Conservation (phyloP, 2,888 invertebrate species). For the Drosophila greeni region DNA sequence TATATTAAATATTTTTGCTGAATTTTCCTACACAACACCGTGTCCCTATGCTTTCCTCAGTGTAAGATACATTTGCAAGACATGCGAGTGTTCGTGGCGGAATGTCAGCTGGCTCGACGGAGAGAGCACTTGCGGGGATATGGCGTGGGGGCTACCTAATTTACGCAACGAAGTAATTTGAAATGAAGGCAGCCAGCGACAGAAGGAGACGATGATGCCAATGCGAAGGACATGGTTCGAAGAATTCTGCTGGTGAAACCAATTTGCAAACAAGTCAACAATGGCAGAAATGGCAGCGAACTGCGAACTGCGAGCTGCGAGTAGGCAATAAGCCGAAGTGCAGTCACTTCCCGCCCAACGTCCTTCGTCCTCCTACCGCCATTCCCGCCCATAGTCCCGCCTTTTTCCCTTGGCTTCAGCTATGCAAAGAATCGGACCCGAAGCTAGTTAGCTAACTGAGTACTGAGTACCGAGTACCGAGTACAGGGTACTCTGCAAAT, state of each 20-base stretch:
- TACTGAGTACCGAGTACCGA: neutral
- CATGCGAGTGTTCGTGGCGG: constrained; percentile 20
- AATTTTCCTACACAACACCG: no score
- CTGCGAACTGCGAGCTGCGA: constrained; percentile 43
- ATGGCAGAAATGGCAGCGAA: constrained; percentile 51
- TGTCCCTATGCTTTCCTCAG: neutral
- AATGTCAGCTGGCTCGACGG: constrained; percentile 20
- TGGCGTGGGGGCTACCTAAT: constrained; percentile 54
- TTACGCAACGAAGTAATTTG: constrained; percentile 66
- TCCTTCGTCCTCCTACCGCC: neutral
- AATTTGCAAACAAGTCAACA: constrained; percentile 74
- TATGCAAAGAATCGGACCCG: constrained; percentile 32
- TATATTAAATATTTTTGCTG: neutral
- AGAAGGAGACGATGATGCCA: constrained; percentile 44
- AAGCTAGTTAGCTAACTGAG: constrained; percentile 34
- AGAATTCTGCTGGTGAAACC: constrained; percentile 59
- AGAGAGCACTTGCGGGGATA: neutral
- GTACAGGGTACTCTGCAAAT: constrained; percentile 25
- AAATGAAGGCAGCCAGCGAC: constrained; percentile 49
- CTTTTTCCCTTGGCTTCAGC: neutral
- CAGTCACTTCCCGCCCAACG: constrained; percentile 33
- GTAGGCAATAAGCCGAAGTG: constrained; percentile 68
- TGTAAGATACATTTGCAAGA: constrained; percentile 20
- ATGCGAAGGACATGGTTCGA: constrained; percentile 46
- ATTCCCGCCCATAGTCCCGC: neutral